Conservation (phyloP, 2,113 vertebrate species). For the Coracopsis vasa region DNA sequence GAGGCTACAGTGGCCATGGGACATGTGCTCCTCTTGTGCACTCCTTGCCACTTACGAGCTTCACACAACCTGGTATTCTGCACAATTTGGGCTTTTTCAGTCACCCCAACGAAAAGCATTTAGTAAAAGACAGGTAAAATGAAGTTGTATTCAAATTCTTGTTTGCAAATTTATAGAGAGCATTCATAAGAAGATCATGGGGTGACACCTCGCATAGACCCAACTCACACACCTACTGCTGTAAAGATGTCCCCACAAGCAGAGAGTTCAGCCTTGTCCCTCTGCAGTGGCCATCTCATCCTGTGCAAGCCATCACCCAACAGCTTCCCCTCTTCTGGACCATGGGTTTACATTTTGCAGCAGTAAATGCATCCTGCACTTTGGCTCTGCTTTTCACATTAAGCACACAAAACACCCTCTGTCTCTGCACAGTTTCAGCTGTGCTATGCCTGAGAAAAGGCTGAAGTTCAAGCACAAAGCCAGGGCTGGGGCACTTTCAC, state of each 20-base stretch:
- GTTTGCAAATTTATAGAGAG: not conserved
- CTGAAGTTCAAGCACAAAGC: not conserved
- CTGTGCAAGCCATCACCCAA: accelerated
- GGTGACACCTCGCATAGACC: not conserved
- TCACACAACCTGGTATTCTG: not conserved
- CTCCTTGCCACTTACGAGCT: not conserved
- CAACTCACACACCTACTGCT: not conserved
- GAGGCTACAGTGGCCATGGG: not conserved
- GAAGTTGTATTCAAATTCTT: not conserved
- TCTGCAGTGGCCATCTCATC: accelerated
- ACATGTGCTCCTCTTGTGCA: not conserved
- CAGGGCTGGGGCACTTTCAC: not conserved
- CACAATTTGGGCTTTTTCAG: not conserved
- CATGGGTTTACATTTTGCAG: accelerated
- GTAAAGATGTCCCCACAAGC: not conserved
- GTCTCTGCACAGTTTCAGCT: not conserved
- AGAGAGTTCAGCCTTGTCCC: not conserved
- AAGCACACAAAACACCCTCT: not conserved
- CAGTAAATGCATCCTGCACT: accelerated
- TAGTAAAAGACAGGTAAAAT: not conserved
- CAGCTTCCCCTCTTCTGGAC: not conserved
- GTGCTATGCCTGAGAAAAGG: not conserved
- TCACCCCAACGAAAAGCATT: not conserved
- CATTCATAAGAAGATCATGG: not conserved
- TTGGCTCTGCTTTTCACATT: not conserved